Conservation (phyloP, 2,797 vertebrate species). For the Lepus oiostolus region DNA sequence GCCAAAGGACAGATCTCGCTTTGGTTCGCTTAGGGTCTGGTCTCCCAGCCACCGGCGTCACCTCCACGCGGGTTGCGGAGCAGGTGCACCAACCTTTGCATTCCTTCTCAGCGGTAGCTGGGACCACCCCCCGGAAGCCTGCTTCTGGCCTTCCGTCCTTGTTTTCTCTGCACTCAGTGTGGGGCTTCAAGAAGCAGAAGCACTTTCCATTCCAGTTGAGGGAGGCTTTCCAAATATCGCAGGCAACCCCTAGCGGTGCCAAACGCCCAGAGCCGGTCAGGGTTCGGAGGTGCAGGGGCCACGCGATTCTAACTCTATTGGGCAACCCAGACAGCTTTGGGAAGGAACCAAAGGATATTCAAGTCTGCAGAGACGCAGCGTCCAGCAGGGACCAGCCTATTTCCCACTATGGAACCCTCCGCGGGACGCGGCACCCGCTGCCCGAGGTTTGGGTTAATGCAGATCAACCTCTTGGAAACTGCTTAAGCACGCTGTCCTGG, state of each 20-base stretch:
- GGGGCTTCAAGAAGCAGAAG: not conserved
- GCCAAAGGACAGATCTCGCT: not conserved
- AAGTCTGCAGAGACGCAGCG: not conserved
- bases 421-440: not conserved
- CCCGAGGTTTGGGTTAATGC: constrained; percentile 11
- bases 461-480: not conserved
- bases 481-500: not conserved
- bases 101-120: not conserved
- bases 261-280: not conserved
- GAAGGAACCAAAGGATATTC: constrained; percentile 9
- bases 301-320: not conserved
- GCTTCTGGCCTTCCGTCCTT: not conserved
- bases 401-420: not conserved
- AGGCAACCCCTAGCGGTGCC: not conserved
- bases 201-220: constrained; percentile 16
- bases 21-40: not conserved
- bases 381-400: fast-evolving
- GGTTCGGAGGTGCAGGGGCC: not conserved
- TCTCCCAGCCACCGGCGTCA: not conserved
- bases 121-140: not conserved
- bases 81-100: not conserved
- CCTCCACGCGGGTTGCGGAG: fast-evolving
- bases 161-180: not conserved
- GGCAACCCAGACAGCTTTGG: not conserved
- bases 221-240: not conserved